phyloP scores from a whole-genome alignment of 2,888 invertebrate species.

The Eudasyphora cyanicolor region DNA sequence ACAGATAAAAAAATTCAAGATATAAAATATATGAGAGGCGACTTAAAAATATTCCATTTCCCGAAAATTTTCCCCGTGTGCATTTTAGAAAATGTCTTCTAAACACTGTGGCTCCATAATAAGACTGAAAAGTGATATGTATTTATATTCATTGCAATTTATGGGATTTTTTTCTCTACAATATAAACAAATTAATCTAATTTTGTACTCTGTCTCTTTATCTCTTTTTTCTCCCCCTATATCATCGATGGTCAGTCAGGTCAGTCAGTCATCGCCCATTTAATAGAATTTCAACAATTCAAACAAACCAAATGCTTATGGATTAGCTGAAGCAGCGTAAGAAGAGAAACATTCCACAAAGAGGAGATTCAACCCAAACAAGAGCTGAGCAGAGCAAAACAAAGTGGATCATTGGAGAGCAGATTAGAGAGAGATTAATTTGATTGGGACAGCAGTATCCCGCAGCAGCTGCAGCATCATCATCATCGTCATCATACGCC shows the following conservation, averaged over 20 bases:
- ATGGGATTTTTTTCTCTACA: neutral
- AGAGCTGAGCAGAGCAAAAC: conserved; percentile 21
- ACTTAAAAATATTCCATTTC: no score
- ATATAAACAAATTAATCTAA: neutral
- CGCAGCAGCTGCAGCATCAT: conserved; percentile 29
- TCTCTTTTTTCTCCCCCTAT: neutral
- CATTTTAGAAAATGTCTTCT: no score
- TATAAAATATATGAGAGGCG: no score
- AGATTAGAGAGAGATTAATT: neutral
- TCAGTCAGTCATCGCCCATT: conserved; percentile 9
- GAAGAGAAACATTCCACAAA: conserved; percentile 21
- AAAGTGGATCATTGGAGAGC: neutral
- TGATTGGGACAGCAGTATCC: conserved; percentile 32
- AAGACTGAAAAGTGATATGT: neutral
- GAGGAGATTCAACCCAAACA: conserved; percentile 13
- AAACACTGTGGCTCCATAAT: neutral
- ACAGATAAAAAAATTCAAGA: no score
- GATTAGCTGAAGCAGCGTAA: neutral
- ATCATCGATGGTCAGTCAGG: neutral
- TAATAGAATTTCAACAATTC: conserved; percentile 6
- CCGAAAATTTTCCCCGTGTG: no score
- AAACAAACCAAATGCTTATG: neutral
- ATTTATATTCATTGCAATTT: neutral
- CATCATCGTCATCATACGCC: conserved; percentile 27
- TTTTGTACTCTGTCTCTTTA: neutral